Evolutionary conservation across 2,113 vertebrate genomes (phyloP).

Genomic region (Psophia crepitans): DNA sequence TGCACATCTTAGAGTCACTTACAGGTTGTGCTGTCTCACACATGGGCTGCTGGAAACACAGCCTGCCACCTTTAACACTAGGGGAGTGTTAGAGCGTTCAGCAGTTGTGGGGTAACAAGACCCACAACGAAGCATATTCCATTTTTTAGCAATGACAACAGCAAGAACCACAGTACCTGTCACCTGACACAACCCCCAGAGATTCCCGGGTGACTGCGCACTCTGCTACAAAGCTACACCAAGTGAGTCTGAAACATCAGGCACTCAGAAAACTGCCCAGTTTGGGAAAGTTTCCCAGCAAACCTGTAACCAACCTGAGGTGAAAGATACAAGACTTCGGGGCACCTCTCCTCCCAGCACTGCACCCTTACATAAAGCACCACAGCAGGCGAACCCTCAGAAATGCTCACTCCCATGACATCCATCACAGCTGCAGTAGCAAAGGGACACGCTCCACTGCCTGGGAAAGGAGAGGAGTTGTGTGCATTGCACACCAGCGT

Average conservation of each 20-base stretch:
- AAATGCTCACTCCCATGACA: neutral
- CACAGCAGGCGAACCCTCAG: neutral
- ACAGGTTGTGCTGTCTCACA: neutral
- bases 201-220: neutral
- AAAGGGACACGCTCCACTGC: neutral
- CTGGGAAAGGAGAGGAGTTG: neutral
- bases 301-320: neutral
- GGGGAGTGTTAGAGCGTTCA: neutral
- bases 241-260: neutral
- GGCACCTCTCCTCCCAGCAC: neutral
- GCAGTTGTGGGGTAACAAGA: neutral
- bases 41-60: neutral
- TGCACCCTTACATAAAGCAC: neutral
- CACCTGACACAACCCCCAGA: neutral
- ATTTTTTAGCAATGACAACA: neutral
- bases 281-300: neutral
- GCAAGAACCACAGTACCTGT: fast-evolving
- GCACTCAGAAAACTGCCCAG: neutral
- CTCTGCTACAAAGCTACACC: neutral
- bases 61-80: neutral
- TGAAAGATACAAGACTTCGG: neutral
- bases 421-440: neutral
- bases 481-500: neutral
- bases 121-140: neutral
- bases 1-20: neutral